Base-by-base conservation (phyloP, 1,140 invertebrate species). In the Polypedilum vanderplanki region DNA sequence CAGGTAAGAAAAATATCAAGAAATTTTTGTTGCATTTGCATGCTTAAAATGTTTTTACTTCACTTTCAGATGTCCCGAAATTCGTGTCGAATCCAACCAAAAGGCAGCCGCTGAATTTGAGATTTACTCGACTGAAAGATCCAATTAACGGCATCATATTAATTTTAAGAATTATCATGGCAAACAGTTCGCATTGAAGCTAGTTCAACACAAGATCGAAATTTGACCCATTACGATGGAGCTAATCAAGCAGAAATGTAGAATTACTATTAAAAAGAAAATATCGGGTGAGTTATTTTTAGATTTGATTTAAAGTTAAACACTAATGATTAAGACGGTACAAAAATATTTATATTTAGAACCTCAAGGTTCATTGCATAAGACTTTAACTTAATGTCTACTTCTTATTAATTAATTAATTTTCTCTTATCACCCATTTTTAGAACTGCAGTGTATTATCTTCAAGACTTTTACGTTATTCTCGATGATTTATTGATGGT, bases 121-220 rank as follows among this genome's bases (percentile, higher is more conserved):
- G 92, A 80, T 87, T 91, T 81, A 98, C 96, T 41, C 88, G 96
- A 79, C 86, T 99, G 73, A 96, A 97, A 84, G 96, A 98, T 81
- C 86, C 90, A 8, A 88, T 91, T 73, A 88, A 90, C 78, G 94
- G 93, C 40, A 93, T 98, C 79, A 85, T 98, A 76, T 85, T 99
- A 74, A 93, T 99, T 80, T 99, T 99, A 99, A 87, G 96, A 98
- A 85, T 84, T 99, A 73, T 92, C 95, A 80, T 99, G 97, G 97
- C 96, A 98, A 85, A 97, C 94, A 73, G 88, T 97, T 40, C 87
- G 95, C 78, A 93, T 99, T 81, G 96, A 98, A 85, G 96, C 96
- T 0, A 92, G 88, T 79, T 93, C 93, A 74, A 91, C 90, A 41
- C 88, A 89, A 79, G 91, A 92, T 79, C 88, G 89, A 76, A 89